These are phyloP conservation scores for Luidia sarsii DNA, from an alignment of 53 echinoderm and acorn worm species.

Conservation along the genomic window DNA sequence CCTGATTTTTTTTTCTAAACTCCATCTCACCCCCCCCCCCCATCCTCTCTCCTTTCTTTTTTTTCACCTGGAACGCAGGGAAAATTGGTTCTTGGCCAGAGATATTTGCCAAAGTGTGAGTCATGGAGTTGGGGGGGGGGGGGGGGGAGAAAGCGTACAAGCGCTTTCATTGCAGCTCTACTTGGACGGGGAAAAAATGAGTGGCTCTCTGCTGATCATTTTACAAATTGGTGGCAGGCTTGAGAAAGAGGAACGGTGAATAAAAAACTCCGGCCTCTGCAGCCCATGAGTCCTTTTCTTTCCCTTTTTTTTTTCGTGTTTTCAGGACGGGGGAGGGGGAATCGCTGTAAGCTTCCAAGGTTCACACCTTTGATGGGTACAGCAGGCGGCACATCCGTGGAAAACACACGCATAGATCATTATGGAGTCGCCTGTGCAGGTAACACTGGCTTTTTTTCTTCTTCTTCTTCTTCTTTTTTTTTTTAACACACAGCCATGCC, in stretches of 20 bases:
- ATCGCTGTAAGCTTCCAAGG: too few relatives aligned
- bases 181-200: not conserved
- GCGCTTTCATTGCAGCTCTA: constrained; percentile 31
- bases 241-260: constrained; percentile 33
- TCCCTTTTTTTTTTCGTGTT: not conserved
- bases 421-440: too few relatives aligned
- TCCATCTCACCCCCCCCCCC: too few relatives aligned
- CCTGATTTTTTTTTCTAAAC: constrained; percentile 14
- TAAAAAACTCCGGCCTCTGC: constrained; percentile 26
- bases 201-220: constrained; percentile 43
- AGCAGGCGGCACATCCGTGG: too few relatives aligned
- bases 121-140: not conserved
- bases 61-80: not conserved
- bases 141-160: too few relatives aligned
- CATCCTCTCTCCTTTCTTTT: not conserved
- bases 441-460: too few relatives aligned
- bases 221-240: constrained; percentile 48
- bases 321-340: not conserved
- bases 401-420: too few relatives aligned
- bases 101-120: constrained; percentile 52
- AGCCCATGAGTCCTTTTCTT: not conserved
- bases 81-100: constrained; percentile 6
- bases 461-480: too few relatives aligned
- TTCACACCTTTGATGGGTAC: too few relatives aligned
- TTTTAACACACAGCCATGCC: too few relatives aligned